These are phyloP conservation scores for Orthosia incerta DNA, from an alignment of 2,888 invertebrate genomes.

Conservation along the genomic window DNA sequence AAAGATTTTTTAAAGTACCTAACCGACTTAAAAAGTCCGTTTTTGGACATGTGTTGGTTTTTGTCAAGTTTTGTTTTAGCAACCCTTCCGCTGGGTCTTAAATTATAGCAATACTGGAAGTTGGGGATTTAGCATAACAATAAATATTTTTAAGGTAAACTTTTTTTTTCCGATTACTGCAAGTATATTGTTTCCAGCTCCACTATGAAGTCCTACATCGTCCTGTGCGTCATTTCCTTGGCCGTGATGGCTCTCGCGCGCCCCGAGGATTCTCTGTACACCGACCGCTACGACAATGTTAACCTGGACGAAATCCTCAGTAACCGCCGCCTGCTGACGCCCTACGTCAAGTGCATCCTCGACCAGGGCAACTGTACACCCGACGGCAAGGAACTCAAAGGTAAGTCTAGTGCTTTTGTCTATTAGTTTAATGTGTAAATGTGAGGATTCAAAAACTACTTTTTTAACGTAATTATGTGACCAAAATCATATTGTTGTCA, in stretches of 20 bases:
- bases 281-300: conserved; percentile 92
- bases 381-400: conserved; percentile 93
- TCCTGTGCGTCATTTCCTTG: conserved; percentile 72
- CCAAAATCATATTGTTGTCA: background rate
- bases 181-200: conserved; percentile 19
- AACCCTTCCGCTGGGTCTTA: background rate
- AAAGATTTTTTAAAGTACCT: background rate
- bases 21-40: no score
- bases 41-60: background rate
- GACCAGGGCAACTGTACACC: conserved; percentile 92
- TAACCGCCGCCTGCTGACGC: conserved; percentile 92
- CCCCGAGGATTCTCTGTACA: conserved; percentile 86
- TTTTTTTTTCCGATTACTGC: no score
- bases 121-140: background rate
- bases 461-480: background rate
- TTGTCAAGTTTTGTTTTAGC: background rate
- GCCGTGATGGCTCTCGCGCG: conserved; percentile 62
- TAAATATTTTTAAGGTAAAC: no score
- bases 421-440: background rate
- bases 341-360: conserved; percentile 93
- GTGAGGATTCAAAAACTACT: background rate
- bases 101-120: background rate
- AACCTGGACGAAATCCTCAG: conserved; percentile 92
- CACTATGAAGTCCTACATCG: conserved; percentile 69
- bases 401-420: conserved; percentile 84